Conservation (phyloP, 1,140 invertebrate genomes). For the Ceratoteleas bidentatus region DNA sequence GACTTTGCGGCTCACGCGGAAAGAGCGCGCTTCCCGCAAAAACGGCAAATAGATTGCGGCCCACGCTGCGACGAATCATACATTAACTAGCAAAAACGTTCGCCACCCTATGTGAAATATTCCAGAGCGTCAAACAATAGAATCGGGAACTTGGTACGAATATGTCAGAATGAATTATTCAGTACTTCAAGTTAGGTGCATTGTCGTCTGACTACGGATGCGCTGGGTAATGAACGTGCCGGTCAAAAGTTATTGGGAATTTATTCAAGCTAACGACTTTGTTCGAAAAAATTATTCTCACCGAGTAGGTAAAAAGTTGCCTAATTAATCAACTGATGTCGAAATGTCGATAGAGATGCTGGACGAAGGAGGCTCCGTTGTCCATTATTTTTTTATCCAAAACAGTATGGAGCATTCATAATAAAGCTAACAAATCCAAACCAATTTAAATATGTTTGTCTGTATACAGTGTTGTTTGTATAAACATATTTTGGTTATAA, state of each 20-base stretch:
- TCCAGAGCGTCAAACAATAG: conserved; percentile 36
- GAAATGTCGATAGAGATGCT: no score
- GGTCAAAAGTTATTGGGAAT: conserved; percentile 1
- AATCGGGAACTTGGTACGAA: conserved; percentile 30
- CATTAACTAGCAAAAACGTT: conserved; percentile 31
- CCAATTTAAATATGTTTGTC: no score
- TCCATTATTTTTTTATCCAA: no score
- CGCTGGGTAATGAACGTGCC: conserved; percentile 13
- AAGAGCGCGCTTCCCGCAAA: neutral
- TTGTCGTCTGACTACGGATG: conserved; percentile 6
- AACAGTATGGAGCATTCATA: no score
- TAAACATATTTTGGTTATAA: no score
- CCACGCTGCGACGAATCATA: neutral
- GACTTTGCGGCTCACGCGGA: neutral
- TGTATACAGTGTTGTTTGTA: no score
- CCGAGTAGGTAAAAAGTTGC: no score
- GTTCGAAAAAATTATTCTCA: no score
- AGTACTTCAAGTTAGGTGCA: conserved; percentile 17
- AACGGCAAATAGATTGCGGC: conserved; percentile 1
- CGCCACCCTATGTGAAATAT: conserved; percentile 33
- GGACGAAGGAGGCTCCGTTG: no score
- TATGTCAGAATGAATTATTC: conserved; percentile 42
- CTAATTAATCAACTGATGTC: no score
- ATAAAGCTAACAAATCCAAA: no score
- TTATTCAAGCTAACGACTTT: no score